Conservation (phyloP, 2,113 vertebrate species). For the Polypterus senegalus region DNA sequence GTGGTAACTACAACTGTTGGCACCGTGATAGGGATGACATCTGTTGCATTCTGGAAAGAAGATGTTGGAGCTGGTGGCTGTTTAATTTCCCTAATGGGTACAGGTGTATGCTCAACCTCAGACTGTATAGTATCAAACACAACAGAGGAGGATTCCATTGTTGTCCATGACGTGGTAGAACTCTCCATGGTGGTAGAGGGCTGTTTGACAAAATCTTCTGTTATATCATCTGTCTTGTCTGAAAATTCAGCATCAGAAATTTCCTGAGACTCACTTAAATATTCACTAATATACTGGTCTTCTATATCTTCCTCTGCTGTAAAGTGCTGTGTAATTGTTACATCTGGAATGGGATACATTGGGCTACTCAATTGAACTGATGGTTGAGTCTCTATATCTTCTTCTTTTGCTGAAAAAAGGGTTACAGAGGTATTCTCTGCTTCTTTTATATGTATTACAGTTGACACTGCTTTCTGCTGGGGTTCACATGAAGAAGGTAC, state of each 20-base stretch:
- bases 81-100: too few species aligned
- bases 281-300: slow-evolving; percentile 67
- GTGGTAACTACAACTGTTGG: slow-evolving; percentile 21
- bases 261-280: slow-evolving; percentile 61
- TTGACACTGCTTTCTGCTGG: neutral
- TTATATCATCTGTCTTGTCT: slow-evolving; percentile 26
- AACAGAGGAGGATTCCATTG: too few species aligned
- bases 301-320: slow-evolving; percentile 82
- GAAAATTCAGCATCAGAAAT: slow-evolving; percentile 9
- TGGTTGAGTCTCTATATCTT: too few species aligned
- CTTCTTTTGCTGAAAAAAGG: slow-evolving; percentile 30
- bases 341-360: slow-evolving; percentile 84
- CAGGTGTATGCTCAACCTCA: too few species aligned
- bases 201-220: slow-evolving; percentile 28
- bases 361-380: slow-evolving; percentile 45
- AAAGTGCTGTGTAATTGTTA: slow-evolving; percentile 95
- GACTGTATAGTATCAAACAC: too few species aligned
- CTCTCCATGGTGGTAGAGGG: too few species aligned
- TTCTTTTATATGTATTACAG: too few species aligned
- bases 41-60: slow-evolving; percentile 23
- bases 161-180: too few species aligned
- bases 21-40: slow-evolving; percentile 18
- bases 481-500: slow-evolving; percentile 37
- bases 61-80: slow-evolving; percentile 37
- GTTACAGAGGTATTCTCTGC: neutral